These are phyloP conservation scores for Vesta saturnalis DNA, from an alignment of 2,888 invertebrate species.

Conservation along the genomic window DNA sequence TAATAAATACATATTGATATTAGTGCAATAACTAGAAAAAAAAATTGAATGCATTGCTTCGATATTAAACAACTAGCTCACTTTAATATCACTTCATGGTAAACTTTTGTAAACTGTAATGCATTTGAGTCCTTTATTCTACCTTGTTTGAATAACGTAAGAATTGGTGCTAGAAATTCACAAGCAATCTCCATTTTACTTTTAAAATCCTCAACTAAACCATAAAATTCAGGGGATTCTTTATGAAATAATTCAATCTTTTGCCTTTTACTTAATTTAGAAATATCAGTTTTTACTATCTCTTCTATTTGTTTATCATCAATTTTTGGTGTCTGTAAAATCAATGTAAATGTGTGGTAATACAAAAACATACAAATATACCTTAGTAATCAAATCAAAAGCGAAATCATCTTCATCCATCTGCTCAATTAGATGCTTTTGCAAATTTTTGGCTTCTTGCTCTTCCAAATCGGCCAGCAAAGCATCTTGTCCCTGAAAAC, in stretches of 20 bases:
- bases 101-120: constrained; percentile 74
- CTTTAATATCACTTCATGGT: constrained; percentile 62
- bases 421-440: constrained; percentile 78
- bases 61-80: constrained; percentile 50
- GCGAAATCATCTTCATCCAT: constrained; percentile 82
- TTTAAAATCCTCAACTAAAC: constrained; percentile 82
- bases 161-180: constrained; percentile 73
- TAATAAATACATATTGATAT: constrained; percentile 86
- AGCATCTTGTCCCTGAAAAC: constrained; percentile 71
- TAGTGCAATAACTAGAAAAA: constrained; percentile 81
- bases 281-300: constrained; percentile 79
- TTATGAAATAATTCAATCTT: constrained; percentile 81
- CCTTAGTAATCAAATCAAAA: constrained; percentile 67
- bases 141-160: constrained; percentile 70
- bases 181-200: constrained; percentile 71
- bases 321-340: constrained; percentile 49
- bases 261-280: constrained; percentile 78
- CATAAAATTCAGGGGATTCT: constrained; percentile 88
- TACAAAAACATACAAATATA: too few species aligned
- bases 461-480: constrained; percentile 83
- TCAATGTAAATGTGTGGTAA: neutral
- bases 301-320: constrained; percentile 62
- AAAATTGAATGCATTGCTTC: neutral
- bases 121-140: constrained; percentile 73
- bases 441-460: constrained; percentile 83